Evolutionary conservation across 1,140 invertebrate genomes (phyloP), one percentile per base, ranked within the genome.

Genomic region (Caenorhabditis tropicalis): DNA sequence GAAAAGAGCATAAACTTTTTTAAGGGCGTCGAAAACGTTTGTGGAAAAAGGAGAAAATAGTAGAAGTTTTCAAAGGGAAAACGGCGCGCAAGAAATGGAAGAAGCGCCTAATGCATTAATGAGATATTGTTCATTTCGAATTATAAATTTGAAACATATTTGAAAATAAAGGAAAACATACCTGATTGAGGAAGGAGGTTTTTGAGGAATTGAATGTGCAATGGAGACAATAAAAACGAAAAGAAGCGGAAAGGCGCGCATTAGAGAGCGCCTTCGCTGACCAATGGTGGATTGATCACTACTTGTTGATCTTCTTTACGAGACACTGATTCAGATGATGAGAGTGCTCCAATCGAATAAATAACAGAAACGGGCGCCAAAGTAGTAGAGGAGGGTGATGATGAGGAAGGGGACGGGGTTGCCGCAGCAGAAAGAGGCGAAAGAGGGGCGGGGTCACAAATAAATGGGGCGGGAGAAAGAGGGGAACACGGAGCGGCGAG

Each of bases 221-320:
- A 65, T 33, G 6, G 24, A 21, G 9, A 36, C 5, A 15, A 36
- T 1, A n/a, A 74, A 1, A 33, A 70, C 12, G 21, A 36, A 4
- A 21, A 43, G 33, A 74, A 74, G 7, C 9, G 36, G n/a, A 43
- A 43, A n/a, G 29, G 33, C 9, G n/a, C 65, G 65, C 65, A 74
- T 74, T 74, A 74, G 36, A 74, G n/a, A 31, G 65, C 65, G 65
- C 65, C 65, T 74, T 74, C 65, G 36, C 19, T 74, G 65, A 74
- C 65, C 65, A 74, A 74, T 21, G 65, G 36, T 31, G 65, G 65
- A 29, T 74, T 74, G 65, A 74, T 43, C 65, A 74, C 12, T 6
- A 74, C 65, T n/a, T 43, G 5, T n/a, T 19, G 1, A 36, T 7
- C 7, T 6, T 10, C 24, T 12, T 60, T 60, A 6, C 12, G 56